A percentile compares a stretch with the other conserved stretches of the same genome.
These are phyloP conservation scores for Potamarius usumacintae DNA, from an alignment of 2,113 vertebrate genomes.

Conservation along the genomic window DNA sequence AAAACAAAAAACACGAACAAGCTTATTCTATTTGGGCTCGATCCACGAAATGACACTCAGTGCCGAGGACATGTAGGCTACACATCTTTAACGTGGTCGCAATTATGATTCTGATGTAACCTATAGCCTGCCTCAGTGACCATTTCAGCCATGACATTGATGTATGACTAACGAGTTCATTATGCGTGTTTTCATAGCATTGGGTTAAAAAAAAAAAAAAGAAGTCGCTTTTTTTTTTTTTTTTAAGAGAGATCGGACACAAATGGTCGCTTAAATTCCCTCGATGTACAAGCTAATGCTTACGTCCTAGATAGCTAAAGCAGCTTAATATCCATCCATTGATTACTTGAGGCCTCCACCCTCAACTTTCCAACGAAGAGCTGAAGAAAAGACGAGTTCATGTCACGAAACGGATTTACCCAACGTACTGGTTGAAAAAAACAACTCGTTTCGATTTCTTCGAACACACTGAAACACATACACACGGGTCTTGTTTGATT, in stretches of 20 bases:
- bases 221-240: neutral
- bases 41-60: constrained; percentile 26
- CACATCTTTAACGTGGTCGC: constrained; percentile 28
- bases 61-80: constrained; percentile 17
- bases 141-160: constrained; percentile 41
- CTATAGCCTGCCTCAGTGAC: constrained; percentile 1
- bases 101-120: neutral
- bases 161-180: constrained; percentile 37
- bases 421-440: neutral
- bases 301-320: constrained; percentile 15
- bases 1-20: constrained; percentile 2
- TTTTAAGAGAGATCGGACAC: neutral
- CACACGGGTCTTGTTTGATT: constrained; percentile 1
- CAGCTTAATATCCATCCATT: constrained; percentile 27
- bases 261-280: neutral
- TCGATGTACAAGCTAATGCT: neutral
- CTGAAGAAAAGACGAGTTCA: constrained; percentile 8
- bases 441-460: neutral
- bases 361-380: constrained; percentile 41
- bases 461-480: neutral
- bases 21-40: constrained; percentile 19
- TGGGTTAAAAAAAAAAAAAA: constrained; percentile 4
- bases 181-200: constrained; percentile 25
- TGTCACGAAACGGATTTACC: constrained; percentile 22
- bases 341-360: constrained; percentile 45